Percentiles rank a stretch among this genome's conserved stretches.
Conservation (phyloP, 2,888 invertebrate genomes). For the Euproctis similis region DNA sequence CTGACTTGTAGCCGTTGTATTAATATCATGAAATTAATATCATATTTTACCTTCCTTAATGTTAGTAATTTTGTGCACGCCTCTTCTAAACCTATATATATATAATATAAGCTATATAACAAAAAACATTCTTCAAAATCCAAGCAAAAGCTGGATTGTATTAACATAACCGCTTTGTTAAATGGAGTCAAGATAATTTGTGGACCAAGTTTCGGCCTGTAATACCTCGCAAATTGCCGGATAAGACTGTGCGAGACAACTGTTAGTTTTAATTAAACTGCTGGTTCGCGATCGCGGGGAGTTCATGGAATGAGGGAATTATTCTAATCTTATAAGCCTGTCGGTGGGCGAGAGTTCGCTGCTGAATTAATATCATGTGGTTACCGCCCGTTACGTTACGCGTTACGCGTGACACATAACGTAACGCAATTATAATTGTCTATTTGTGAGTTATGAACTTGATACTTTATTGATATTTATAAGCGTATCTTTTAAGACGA, state of each 20-base stretch:
- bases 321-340: constrained; percentile 74
- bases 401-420: constrained; percentile 4
- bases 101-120: no score
- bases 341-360: constrained; percentile 58
- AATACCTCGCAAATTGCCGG: constrained; percentile 75
- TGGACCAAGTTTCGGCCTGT: constrained; percentile 72
- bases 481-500: constrained; percentile 39
- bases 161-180: constrained; percentile 74
- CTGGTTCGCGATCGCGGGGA: constrained; percentile 67
- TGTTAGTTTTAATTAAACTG: constrained; percentile 76
- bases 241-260: constrained; percentile 75
- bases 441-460: constrained; percentile 14
- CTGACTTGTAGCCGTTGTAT: constrained; percentile 32
- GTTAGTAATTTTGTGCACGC: constrained; percentile 52
- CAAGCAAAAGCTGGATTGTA: constrained; percentile 60
- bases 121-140: constrained; percentile 67
- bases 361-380: constrained; percentile 61
- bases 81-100: no score
- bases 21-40: constrained; percentile 46
- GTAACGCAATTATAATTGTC: constrained; percentile 11
- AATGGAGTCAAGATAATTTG: constrained; percentile 74
- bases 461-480: constrained; percentile 19
- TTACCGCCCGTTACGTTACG: constrained; percentile 27
- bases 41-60: constrained; percentile 62
- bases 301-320: constrained; percentile 70